Conservation (phyloP, 2,113 vertebrate genomes). For the Onychostoma macrolepis region DNA sequence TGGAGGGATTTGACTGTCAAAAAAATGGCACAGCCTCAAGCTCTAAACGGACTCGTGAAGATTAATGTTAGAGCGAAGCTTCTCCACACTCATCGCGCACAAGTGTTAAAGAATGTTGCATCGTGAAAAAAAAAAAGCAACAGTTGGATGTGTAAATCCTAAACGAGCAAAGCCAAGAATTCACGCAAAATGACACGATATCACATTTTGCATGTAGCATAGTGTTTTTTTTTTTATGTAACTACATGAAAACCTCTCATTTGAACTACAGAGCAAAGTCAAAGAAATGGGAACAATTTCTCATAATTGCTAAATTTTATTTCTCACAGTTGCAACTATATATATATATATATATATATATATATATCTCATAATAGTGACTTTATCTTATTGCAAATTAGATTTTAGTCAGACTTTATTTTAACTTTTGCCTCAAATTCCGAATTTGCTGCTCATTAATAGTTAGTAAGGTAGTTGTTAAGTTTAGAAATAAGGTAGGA, state of each 20-base stretch:
- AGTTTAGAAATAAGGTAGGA: too few species aligned
- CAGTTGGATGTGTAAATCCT: neutral
- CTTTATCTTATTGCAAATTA: neutral
- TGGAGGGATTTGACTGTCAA: conserved; percentile 29
- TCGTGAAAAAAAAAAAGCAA: neutral
- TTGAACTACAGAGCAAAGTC: neutral
- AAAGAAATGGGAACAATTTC: neutral
- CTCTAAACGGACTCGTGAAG: neutral
- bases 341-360: too few species aligned
- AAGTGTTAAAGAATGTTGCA: neutral
- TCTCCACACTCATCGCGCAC: neutral
- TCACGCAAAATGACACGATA: neutral
- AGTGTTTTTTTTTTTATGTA: neutral
- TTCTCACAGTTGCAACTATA: neutral
- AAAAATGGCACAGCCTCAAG: conserved; percentile 19
- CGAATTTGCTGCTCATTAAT: too few species aligned
- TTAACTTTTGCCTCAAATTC: too few species aligned
- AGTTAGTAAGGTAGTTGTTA: too few species aligned
- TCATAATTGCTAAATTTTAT: too few species aligned
- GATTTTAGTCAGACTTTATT: too few species aligned
- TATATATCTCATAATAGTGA: neutral
- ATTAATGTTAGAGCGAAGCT: neutral
- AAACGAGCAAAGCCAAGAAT: neutral
- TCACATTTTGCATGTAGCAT: neutral
- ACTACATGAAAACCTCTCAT: neutral